Base-by-base conservation (phyloP, 2,113 vertebrate genomes). In the Catagonus wagneri region DNA sequence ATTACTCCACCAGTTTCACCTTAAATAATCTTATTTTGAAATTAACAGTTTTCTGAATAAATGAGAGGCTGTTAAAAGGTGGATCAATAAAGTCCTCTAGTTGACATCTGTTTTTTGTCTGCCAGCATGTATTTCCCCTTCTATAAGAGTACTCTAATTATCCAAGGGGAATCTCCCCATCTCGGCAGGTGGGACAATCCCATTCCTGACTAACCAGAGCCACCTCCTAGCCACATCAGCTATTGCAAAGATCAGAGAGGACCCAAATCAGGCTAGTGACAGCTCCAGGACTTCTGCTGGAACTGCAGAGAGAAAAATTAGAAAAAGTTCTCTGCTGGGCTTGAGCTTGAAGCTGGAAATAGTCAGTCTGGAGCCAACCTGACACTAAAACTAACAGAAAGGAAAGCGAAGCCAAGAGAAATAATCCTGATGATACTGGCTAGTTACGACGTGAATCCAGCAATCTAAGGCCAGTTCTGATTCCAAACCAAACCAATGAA, bases 11-110 rank as follows among this genome's bases (percentile, higher is more conserved):
- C 22, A 90, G 27, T 63, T 93, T 88, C 75, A 86, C 22, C 68
- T 89, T 85, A 86, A 63, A 89, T 52, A 90, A 94, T 84, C 65
- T 92, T 74, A 95, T 36, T 90, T 94, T 29, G 81, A 95, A 94
- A 71, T 58, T 63, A 95, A 32, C 60, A 71, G 54, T 85, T 52
- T 89, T 89, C 58, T 83, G 58, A 60, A 75, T 44, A 92, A 84
- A 63, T 83, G 39, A 92, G 36, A 89, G 44, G 32, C 54, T 50
- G 39, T 76, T 81, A 78, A 81, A 85, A 91, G 34, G 85, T 75
- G 27, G 66, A 92, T 52, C 58, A 81, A 66, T 17, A 39, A 90
- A 79, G 52, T 23, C 88, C 56, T 85, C 72, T 3, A 72, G 68
- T 1, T 69, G 54, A 56, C 54, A 80, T n/a, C 69, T 88, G 74